Evolutionary conservation across 1,140 invertebrate species (phyloP), one percentile per base, ranked within the genome.

Genomic region (Coenobita brevimanus): DNA sequence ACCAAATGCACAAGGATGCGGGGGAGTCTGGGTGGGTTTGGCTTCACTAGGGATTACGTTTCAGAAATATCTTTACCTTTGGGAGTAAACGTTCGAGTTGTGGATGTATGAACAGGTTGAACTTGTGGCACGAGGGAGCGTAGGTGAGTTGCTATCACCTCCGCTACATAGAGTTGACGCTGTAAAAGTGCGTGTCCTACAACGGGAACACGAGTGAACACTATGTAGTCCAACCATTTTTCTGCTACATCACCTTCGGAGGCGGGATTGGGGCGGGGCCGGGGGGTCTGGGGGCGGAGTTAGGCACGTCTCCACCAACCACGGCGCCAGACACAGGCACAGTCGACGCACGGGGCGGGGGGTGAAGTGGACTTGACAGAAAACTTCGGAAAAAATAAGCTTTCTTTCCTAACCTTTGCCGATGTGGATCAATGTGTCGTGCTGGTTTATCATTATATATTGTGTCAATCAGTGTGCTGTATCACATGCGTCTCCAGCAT

Each of bases 151-250:
- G 89, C 82, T 89, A 89, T 89, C 89, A 87, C 83, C 90, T 89
- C 90, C 90, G 90, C 79, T 88, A 89, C 90, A 89, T 82, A 87
- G 88, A 89, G 88, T 89, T 82, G 82, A 82, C 84, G 60, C 90
- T 90, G 90, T 90, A 90, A 90, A 90, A 90, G 90, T 90, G 90
- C 71, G 82, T 90, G 90, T 90, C 90, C 90, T 89, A 90, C 90
- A 90, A 90, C 90, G 62, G 78, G 82, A 89, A 90, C 90, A 90
- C 88, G 90, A 82, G 90, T 89, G 86, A 90, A 90, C 90, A 90
- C 87, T 89, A 89, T 90, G 90, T 90, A 73, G 88, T 88, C 88
- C 79, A 89, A 86, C 88, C 88, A 89, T 90, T 90, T 90, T 90
- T 90, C 90, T 89, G 88, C 88, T 90, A 90, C 90, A 90, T 89